A percentile compares a stretch with the other conserved stretches of the same genome.
Conservation (phyloP, 1,140 invertebrate genomes). For the Drosophila oshimai region DNA sequence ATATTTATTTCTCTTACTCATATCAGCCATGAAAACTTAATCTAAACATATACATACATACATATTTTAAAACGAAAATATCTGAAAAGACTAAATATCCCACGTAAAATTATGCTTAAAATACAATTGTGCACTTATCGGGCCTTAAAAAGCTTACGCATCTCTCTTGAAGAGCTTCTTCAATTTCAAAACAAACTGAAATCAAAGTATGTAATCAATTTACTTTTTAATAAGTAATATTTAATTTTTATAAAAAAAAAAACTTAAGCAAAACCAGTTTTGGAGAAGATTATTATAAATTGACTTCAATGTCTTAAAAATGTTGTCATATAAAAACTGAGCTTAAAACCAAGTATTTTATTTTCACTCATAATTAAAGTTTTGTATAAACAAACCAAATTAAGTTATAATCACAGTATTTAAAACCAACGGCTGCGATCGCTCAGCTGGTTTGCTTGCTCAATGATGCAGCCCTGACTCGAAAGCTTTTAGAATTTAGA, state of each 20-base stretch:
- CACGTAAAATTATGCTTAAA: constrained; percentile 7
- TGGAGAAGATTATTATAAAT: no score
- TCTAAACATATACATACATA: no score
- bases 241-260: no score
- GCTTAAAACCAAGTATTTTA: no score
- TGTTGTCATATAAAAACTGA: no score
- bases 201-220: background rate
- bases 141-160: background rate
- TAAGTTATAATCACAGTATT: background rate
- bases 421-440: constrained; percentile 25
- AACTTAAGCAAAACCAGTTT: no score
- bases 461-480: constrained; percentile 14
- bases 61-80: background rate
- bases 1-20: background rate
- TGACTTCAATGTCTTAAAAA: no score
- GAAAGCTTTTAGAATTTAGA: constrained; percentile 39
- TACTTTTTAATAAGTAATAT: no score
- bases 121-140: constrained; percentile 11
- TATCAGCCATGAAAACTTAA: background rate
- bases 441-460: constrained; percentile 2
- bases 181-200: background rate
- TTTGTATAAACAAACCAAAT: background rate
- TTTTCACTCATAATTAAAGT: no score
- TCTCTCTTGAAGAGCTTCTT: background rate
- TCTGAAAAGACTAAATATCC: no score